Conservation (phyloP, 2,888 invertebrate genomes). For the Diloba caeruleocephala region DNA sequence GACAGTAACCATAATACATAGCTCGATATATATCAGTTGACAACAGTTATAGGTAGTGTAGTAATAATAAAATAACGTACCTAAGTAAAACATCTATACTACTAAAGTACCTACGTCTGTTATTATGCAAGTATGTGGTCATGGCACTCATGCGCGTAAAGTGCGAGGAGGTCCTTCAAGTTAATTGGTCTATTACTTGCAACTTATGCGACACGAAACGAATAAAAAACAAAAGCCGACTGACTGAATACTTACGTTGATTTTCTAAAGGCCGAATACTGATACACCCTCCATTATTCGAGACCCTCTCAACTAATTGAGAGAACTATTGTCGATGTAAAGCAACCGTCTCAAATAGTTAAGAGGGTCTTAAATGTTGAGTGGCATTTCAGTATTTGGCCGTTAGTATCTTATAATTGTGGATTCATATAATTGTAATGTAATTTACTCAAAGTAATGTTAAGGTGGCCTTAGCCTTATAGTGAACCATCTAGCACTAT, state of each 20-base stretch:
- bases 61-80: too few species aligned
- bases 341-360: too few species aligned
- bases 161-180: slow-evolving; percentile 42
- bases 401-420: slow-evolving; percentile 37
- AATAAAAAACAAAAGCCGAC: slow-evolving; percentile 28
- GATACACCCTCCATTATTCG: too few species aligned
- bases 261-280: slow-evolving; percentile 9
- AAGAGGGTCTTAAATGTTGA: too few species aligned
- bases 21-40: too few species aligned
- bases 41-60: too few species aligned
- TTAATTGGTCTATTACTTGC: slow-evolving; percentile 46
- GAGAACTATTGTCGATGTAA: too few species aligned
- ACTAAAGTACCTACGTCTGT: background rate
- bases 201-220: slow-evolving; percentile 31
- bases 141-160: slow-evolving; percentile 12
- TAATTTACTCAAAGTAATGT: slow-evolving; percentile 45
- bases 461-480: slow-evolving; percentile 57
- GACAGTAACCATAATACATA: too few species aligned
- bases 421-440: slow-evolving; percentile 48
- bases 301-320: too few species aligned
- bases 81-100: too few species aligned
- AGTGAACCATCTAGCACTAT: slow-evolving; percentile 28
- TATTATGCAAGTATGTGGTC: slow-evolving; percentile 9
- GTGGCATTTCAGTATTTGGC: too few species aligned
- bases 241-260: slow-evolving; percentile 27